Base-by-base conservation (phyloP, 2,113 vertebrate species). In the Cheilinus undulatus region DNA sequence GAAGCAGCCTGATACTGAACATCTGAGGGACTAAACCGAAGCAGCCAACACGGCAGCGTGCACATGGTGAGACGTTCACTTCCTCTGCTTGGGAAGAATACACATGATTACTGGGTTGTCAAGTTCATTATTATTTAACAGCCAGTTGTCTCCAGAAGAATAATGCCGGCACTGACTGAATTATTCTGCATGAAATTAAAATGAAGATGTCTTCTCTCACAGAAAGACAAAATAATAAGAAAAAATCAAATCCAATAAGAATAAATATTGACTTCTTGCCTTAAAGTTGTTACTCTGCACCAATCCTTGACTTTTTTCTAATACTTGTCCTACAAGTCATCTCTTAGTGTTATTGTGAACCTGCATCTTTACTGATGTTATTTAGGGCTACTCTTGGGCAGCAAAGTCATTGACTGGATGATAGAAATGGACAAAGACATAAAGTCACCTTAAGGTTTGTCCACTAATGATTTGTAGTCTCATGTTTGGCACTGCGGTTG, bases 1-100 rank as follows among this genome's bases (percentile, higher is more conserved):
- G 58, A 52, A 65, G 6, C 65, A 63, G 57, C 38, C 46, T 59
- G 69, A 73, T 58, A 46, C 20, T 22, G 54, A 72, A 52, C 23
- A 13, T 88, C 56, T 76, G 38, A 76, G 76, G 30, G 26, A n/a
- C 53, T 66, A 48, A 70, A 73, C n/a, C 24, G 34, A 69, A 34
- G 69, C 58, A 83, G 73, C 62, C 69, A 65, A 32, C 38, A 61
- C 58, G 40, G 20, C 51, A 24, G 2, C 42, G 6, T 49, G 46
- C 32, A 17, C 11, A n/a, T 13, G 27, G 51, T 7, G 28, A 69
- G 2, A 42, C 28, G 4, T 42, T 69, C 22, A 66, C 48, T 59
- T 48, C 13, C 10, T 24, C 19, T 4, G 22, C 46, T 59, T 20
- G 36, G 43, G 17, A 57, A 14, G 24, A 24, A 8, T 9, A 8